Evolutionary conservation across 2,888 invertebrate species (phyloP), one percentile per base, ranked within the genome.

Genomic region (Chrysolina oricalcia): DNA sequence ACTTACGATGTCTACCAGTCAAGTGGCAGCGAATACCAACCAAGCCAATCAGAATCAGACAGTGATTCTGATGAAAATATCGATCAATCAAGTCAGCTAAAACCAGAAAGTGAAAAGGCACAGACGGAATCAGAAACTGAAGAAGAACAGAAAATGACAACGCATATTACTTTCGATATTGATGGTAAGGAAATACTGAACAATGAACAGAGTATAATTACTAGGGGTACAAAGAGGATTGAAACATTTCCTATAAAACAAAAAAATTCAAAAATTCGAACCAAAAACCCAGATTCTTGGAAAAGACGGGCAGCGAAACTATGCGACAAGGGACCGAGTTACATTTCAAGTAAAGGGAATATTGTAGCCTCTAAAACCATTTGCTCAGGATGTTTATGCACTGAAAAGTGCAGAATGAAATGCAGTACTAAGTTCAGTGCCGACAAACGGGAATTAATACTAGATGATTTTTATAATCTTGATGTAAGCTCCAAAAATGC

Each of bases 401-500:
- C 13, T 40, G 46, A 72, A 43, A 67, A 67, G 23, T 73, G 62
- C 35, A 59, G 62, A 67, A 23, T 73, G 27, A 67, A 59, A 43
- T 66, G 66, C 40, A 27, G 19, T 59, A 66, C 6, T 11, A 72
- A 72, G 41, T 72, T 72, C 41, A 56, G n/a, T 19, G 8, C 35
- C 15, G 15, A 66, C 5, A 13, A 65, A 40, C 15, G 67, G 46
- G 13, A 66, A 46, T 23, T 5, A 50, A 62, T 75, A 48, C 19
- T 71, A 35, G 41, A 50, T 59, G 35, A 50, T 17, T 75, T 72
- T 68, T 75, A 75, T 27, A 68, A 56, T 9, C 53, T 72, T 43
- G 68, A 72, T 27, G 65, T 75, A 4, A 75, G 72, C 46, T 17
- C 63, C 15, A 75, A 75, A 64, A 72, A 75, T 69, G 72, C 64